Evolutionary conservation across 2,797 vertebrate species (phyloP).

Genomic region (Sciurus carolinensis): DNA sequence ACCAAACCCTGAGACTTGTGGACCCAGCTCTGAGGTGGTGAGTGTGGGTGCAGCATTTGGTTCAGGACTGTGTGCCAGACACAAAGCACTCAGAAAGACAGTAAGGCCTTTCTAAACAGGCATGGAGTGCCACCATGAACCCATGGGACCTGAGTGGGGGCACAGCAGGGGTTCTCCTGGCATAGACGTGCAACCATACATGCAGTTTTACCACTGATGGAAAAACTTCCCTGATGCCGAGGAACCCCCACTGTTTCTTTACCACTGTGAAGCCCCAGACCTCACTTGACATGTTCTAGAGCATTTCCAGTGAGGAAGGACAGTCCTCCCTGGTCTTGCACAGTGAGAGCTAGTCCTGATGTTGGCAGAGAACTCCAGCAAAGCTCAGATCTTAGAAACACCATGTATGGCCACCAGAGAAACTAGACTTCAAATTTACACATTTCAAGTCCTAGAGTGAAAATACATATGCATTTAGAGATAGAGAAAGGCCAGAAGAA

Average conservation of each 20-base stretch:
- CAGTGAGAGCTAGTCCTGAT: background rate
- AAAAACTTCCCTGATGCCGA: too few relatives aligned
- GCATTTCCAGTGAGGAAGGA: background rate
- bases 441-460: too few relatives aligned
- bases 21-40: accelerated
- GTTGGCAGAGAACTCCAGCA: too few relatives aligned
- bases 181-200: too few relatives aligned
- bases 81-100: background rate
- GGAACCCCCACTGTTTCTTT: background rate
- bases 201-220: too few relatives aligned
- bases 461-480: too few relatives aligned
- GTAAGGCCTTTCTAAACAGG: background rate
- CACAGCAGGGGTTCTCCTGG: too few relatives aligned
- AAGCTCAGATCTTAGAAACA: too few relatives aligned
- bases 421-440: too few relatives aligned
- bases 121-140: accelerated
- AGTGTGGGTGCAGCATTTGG: background rate
- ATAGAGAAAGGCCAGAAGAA: too few relatives aligned
- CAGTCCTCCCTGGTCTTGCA: background rate
- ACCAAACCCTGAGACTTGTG: accelerated
- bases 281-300: background rate
- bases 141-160: background rate
- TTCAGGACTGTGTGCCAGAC: background rate
- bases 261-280: background rate
- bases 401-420: too few relatives aligned